Base-by-base conservation (phyloP, 2,113 vertebrate species). In the Melozone crissalis region DNA sequence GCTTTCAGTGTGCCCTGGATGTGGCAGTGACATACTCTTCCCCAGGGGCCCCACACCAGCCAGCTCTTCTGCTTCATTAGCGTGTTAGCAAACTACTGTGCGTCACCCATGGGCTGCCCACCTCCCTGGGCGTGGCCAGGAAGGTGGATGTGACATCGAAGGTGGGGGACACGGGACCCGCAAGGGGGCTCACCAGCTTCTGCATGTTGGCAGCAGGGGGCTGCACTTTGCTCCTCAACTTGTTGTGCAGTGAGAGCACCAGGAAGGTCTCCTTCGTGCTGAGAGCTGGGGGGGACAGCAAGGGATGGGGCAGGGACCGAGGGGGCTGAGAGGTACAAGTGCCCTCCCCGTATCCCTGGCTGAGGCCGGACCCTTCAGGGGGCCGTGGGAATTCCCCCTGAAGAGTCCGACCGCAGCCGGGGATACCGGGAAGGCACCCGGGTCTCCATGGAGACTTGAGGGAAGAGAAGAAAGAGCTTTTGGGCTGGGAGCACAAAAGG, bases 211-310 rank as follows among this genome's bases (percentile, higher is more conserved):
- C 96, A 0, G 94, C 94, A 0, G 96, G 84, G 4, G 96, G 93
- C 16, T 96, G 92, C 69, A 89, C 93, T 84, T 94, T 93, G 74
- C 93, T 96, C 52, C 95, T 93, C 74, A 95, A 27, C 62, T 94
- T 94, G 62, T 96, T 94, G 81, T 96, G 95, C 81, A 96, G 74
- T 0, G 95, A 96, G 67, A 96, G 96, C 75, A 96, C 96, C 86
- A 95, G 67, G 67, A 96, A 96, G 6, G 83, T 92, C 51, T 96
- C 96, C 80, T 95, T 96, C 54, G 2, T 15, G 61, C 93, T 89
- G 77, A 96, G 93, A 67, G 73, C 96, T 96, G 61, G 58, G 21
- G 31, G 23, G 27, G 7, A 66, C 24, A 72, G 49, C 20, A 69
- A 43, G 11, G 37, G 16, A 20, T 9, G 21, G 10, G 28, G 51